A percentile compares a stretch with the other conserved stretches of the same genome.
Conservation (phyloP, 2,797 vertebrate genomes). For the Labroides dimidiatus region DNA sequence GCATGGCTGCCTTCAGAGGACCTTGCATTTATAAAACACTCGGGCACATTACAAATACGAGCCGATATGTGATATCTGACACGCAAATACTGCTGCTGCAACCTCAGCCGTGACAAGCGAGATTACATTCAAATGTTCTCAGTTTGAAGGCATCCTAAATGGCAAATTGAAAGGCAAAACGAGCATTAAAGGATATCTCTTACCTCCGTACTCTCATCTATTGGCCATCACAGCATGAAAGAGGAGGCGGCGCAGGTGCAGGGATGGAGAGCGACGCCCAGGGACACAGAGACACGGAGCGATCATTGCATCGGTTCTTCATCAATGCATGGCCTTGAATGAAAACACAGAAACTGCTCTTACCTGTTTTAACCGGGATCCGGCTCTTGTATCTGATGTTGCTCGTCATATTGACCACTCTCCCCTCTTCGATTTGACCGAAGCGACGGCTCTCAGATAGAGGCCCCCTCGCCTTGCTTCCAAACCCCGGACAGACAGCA, state of each 20-base stretch:
- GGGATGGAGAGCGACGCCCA: slow-evolving; percentile 75
- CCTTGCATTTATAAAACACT: neutral
- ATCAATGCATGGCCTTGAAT: neutral
- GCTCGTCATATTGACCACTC: slow-evolving; percentile 87
- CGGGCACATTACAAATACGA: neutral
- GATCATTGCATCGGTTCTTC: slow-evolving; percentile 29
- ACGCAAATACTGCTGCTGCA: slow-evolving; percentile 11
- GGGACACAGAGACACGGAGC: slow-evolving; percentile 62
- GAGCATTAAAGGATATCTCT: slow-evolving; percentile 24
- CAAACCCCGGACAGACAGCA: slow-evolving; percentile 47
- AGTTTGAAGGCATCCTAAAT: neutral
- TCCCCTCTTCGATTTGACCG: slow-evolving; percentile 46
- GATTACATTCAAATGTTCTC: rapidly evolving
- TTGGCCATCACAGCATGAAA: slow-evolving; percentile 59
- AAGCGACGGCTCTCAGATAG: slow-evolving; percentile 57
- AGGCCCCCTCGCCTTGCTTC: slow-evolving; percentile 61
- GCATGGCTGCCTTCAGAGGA: slow-evolving; percentile 26
- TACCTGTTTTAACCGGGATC: slow-evolving; percentile 92
- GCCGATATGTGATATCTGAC: neutral
- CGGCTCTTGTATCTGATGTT: slow-evolving; percentile 95
- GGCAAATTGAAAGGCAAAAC: neutral
- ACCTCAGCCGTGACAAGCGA: neutral
- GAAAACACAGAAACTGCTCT: slow-evolving; percentile 41
- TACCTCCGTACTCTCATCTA: slow-evolving; percentile 85
- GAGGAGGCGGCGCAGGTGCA: slow-evolving; percentile 80